Evolutionary conservation across 1,140 invertebrate species (phyloP).

Genomic region (Triops longicaudatus): DNA sequence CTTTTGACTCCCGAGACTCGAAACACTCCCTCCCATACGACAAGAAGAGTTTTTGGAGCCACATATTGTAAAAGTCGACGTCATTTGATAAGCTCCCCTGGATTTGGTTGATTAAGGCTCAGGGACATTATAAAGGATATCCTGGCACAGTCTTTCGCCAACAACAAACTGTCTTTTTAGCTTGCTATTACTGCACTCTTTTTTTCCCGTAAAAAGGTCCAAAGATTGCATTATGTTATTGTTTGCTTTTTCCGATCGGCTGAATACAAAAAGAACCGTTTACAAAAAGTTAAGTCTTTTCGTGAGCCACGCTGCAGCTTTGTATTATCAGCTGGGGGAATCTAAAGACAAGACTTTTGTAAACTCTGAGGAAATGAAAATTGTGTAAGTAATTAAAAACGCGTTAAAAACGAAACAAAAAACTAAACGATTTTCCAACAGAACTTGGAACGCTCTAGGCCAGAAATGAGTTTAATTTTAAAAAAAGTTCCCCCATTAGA

Average conservation of each 20-base stretch:
- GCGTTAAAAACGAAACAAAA: background rate
- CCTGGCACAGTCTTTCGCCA: slow-evolving; percentile 1
- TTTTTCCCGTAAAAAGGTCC: background rate
- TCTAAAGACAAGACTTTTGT: background rate
- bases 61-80: background rate
- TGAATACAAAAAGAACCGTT: background rate
- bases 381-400: background rate
- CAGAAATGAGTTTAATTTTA: background rate
- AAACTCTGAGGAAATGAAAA: background rate
- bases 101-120: background rate
- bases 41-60: background rate
- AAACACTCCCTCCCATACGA: background rate
- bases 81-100: background rate
- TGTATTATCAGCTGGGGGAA: background rate
- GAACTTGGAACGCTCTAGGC: background rate
- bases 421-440: background rate
- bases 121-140: background rate
- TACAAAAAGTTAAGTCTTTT: background rate
- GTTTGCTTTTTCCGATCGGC: background rate
- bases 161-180: background rate
- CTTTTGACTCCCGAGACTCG: background rate
- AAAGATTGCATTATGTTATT: background rate
- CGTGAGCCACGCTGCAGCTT: background rate
- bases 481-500: background rate
- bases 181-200: background rate